These are phyloP conservation scores for Cyanoderma ruficeps DNA, from an alignment of 2,113 vertebrate genomes.

Conservation along the genomic window DNA sequence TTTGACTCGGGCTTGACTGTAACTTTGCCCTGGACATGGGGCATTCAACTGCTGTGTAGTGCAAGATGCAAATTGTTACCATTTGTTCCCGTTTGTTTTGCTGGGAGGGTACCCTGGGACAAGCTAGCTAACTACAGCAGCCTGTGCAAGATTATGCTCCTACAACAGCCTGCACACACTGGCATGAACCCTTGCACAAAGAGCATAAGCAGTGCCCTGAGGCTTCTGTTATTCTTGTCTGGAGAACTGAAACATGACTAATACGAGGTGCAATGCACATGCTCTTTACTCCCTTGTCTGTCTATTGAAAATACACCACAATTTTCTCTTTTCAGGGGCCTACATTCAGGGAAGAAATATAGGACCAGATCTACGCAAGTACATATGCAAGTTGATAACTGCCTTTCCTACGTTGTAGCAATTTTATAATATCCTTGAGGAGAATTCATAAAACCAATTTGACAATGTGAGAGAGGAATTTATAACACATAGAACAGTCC, in stretches of 20 bases:
- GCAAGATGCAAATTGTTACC: not conserved
- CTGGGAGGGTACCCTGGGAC: not conserved
- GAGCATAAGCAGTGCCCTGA: not conserved
- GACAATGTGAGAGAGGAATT: not conserved
- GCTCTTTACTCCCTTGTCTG: not conserved
- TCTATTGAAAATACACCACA: not conserved
- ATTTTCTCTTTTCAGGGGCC: not conserved
- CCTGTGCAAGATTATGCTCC: not conserved
- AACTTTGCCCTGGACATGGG: not conserved
- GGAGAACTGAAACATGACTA: not conserved
- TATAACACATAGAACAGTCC: not conserved
- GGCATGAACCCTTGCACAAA: not conserved
- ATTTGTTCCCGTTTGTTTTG: not conserved
- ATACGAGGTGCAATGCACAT: not conserved
- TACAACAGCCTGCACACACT: not conserved
- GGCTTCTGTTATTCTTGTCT: not conserved
- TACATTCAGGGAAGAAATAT: not conserved
- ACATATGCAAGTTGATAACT: not conserved
- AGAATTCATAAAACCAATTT: not conserved
- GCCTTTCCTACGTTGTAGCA: not conserved
- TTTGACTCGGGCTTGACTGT: not conserved
- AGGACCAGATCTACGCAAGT: accelerated
- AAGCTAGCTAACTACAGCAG: not conserved
- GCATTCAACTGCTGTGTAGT: not conserved
- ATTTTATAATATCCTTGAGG: not conserved